These are phyloP conservation scores for Rousettus leschenaultii DNA, from an alignment of 2,113 vertebrate species.

Conservation along the genomic window DNA sequence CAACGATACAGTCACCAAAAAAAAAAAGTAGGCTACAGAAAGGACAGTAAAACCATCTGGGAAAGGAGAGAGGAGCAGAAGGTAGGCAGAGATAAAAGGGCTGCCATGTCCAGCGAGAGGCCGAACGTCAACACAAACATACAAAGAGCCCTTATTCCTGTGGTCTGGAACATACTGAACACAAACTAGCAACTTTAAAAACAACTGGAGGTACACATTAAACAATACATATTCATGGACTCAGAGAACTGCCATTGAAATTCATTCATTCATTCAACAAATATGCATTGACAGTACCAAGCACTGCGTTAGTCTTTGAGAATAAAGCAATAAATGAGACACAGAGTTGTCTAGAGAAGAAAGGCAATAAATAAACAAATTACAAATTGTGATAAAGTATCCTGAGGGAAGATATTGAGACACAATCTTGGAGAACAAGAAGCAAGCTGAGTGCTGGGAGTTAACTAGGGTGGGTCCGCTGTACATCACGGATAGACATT, in stretches of 20 bases:
- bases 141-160: neutral
- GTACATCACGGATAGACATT: no score
- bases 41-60: neutral
- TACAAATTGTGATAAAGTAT: neutral
- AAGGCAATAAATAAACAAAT: neutral
- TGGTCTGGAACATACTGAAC: neutral
- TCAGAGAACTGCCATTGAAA: neutral
- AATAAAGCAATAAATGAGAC: neutral
- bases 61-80: neutral
- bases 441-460: neutral
- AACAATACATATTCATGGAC: neutral
- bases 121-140: neutral
- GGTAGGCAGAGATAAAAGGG: neutral
- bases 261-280: slow-evolving; percentile 4
- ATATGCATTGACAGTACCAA: neutral
- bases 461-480: neutral
- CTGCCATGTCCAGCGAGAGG: neutral
- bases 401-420: neutral
- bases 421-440: neutral
- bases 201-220: neutral
- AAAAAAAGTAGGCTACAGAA: neutral
- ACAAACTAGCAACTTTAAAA: neutral
- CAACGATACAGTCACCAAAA: neutral
- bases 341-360: neutral
- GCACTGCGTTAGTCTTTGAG: neutral